These are phyloP conservation scores for Callyntrura guangdongensis DNA, from an alignment of 2,888 invertebrate species.

Conservation along the genomic window DNA sequence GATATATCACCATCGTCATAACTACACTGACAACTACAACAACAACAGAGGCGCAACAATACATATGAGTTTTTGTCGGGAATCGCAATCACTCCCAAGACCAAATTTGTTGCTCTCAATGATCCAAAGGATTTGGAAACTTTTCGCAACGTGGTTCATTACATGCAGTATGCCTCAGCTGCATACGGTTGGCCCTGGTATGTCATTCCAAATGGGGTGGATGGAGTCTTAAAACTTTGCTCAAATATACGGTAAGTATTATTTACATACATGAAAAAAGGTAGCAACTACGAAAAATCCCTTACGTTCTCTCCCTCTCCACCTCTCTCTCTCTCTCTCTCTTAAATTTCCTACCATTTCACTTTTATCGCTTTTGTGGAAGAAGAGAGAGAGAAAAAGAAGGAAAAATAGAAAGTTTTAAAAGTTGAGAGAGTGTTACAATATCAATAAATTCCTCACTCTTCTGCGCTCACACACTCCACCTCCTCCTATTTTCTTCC, in stretches of 20 bases:
- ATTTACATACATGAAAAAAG: slow-evolving; percentile 11
- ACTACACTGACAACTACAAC: slow-evolving; percentile 37
- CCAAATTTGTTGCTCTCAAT: slow-evolving; percentile 92
- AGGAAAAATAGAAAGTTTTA: slow-evolving; percentile 24
- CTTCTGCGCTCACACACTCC: slow-evolving; percentile 23
- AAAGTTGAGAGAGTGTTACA: slow-evolving; percentile 46
- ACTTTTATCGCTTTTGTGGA: background rate
- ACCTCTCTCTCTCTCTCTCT: slow-evolving; percentile 22
- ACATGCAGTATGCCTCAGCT: slow-evolving; percentile 93
- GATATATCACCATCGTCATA: slow-evolving; percentile 24
- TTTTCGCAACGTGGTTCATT: slow-evolving; percentile 92
- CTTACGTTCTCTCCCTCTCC: no score
- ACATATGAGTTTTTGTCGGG: slow-evolving; percentile 95
- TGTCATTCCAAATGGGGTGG: slow-evolving; percentile 90
- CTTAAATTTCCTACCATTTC: slow-evolving; percentile 1
- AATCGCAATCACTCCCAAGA: slow-evolving; percentile 92
- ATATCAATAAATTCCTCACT: slow-evolving; percentile 52
- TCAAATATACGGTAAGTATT: slow-evolving; percentile 88
- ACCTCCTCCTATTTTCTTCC: background rate
- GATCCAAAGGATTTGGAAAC: slow-evolving; percentile 91
- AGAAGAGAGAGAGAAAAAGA: background rate
- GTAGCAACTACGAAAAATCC: slow-evolving; percentile 16
- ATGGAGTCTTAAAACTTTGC: slow-evolving; percentile 91
- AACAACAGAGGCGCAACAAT: slow-evolving; percentile 90
- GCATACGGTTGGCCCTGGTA: slow-evolving; percentile 97